Base-by-base conservation (phyloP, 2,888 invertebrate species). In the Nyleta sp. region DNA sequence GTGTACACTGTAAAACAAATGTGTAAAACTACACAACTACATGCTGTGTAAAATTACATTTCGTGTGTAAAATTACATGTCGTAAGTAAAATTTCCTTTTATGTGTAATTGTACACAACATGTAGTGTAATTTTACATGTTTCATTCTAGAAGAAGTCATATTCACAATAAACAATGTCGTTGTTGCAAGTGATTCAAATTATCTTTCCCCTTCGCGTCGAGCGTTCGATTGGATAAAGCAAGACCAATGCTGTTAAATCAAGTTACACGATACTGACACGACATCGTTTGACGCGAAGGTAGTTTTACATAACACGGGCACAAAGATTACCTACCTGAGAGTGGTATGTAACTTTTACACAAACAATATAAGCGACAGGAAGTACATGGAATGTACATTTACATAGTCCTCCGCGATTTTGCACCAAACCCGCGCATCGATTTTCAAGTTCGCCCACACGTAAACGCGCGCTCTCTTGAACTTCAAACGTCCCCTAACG, bases 311-410 rank as follows among this genome's bases (percentile, higher is more conserved):
- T 57, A 40, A 57, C 73, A 57, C 53, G 44, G 38, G 62, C 24
- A 62, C 48, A 73, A 73, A 65, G 65, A 73, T 73, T 73, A 65
- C 57, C 44, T 57, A 59, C 35, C 50, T 15, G 42, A 53, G 35
- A 40, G 44, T 72, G 55, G 72, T 35, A 22, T 64, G 64, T 55
- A 62, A 72, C 72, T 60, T 64, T 59, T 73, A 72, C 59, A 59
- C 42, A 65, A 73, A 65, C 73, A 73, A 73, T 73, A 59, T 65
- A 65, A 40, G 42, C 52, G 35, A 24, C 62, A 38, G 17, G 48
- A 28, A 64, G 48, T 57, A 57, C 57, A 57, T 42, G 38, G 22
- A 55, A 50, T 15, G 44, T 59, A 59, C 48, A 64, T 72, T 72
- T 72, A 64, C 72, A 64, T 48, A 50, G 15, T n/a, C 20, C 46